Conservation (phyloP, 2,888 invertebrate species). For the Meiosimyza platycephala region DNA sequence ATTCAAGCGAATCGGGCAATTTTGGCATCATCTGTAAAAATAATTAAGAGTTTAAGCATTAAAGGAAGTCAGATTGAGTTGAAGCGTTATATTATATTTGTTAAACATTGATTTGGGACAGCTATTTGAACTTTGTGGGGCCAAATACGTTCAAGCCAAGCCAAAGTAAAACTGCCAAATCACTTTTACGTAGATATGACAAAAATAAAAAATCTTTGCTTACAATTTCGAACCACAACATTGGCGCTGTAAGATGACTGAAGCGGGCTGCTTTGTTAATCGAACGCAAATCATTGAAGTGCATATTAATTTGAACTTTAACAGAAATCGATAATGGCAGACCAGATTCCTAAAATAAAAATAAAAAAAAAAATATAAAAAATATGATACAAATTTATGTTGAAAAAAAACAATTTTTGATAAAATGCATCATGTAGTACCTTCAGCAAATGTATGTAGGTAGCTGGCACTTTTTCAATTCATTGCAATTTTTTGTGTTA, state of each 20-base stretch:
- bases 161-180: neutral
- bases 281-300: constrained; percentile 75
- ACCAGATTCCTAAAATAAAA: constrained; percentile 73
- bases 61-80: neutral
- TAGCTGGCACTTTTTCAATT: neutral
- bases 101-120: too few relatives aligned
- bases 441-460: too few relatives aligned
- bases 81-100: neutral
- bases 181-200: neutral
- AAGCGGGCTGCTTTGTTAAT: constrained; percentile 78
- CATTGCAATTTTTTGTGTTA: too few relatives aligned
- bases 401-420: neutral
- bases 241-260: constrained; percentile 78
- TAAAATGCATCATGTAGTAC: too few relatives aligned
- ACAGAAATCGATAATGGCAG: constrained; percentile 82
- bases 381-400: neutral
- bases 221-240: constrained; percentile 92
- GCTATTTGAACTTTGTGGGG: too few relatives aligned
- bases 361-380: constrained; percentile 39
- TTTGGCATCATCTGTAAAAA: constrained; percentile 75
- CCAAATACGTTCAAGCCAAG: too few relatives aligned
- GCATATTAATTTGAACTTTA: constrained; percentile 90
- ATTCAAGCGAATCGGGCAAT: constrained; percentile 73
- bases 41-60: neutral
- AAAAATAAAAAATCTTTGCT: constrained; percentile 66